Evolutionary conservation across 2,797 vertebrate species (phyloP).

Genomic region (Salmo trutta): DNA sequence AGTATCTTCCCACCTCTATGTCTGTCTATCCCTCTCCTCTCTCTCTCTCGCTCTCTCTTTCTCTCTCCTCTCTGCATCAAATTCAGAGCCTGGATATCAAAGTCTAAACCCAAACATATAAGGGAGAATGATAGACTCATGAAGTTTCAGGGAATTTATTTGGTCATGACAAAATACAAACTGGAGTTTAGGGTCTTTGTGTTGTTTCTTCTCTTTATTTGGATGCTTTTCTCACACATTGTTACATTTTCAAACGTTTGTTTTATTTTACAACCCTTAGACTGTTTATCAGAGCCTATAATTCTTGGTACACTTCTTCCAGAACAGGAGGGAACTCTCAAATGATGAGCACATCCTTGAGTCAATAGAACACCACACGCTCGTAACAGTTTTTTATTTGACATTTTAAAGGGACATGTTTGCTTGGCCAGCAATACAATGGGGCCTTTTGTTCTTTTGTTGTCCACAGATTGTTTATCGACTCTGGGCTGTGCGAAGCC

Average conservation of each 20-base stretch:
- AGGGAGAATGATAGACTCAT: not conserved
- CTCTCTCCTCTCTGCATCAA: not conserved
- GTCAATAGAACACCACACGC: conserved; percentile 63
- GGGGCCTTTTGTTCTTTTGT: conserved; percentile 71
- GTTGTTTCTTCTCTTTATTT: conserved; percentile 19
- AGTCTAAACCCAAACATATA: not conserved
- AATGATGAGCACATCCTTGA: conserved; percentile 68
- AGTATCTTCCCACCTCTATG: conserved; percentile 6
- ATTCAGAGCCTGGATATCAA: not conserved
- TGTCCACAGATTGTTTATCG: conserved; percentile 74
- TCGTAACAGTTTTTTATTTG: conserved; percentile 65
- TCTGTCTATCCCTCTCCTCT: not conserved
- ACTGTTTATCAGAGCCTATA: conserved; percentile 5
- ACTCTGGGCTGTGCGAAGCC: conserved; percentile 52
- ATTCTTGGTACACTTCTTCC: conserved; percentile 20
- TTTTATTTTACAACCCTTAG: conserved; percentile 30
- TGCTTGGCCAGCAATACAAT: conserved; percentile 59
- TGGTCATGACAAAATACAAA: not conserved
- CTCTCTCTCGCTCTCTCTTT: not conserved
- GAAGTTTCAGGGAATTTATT: not conserved
- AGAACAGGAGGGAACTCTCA: conserved; percentile 50
- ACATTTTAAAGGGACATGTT: conserved; percentile 70
- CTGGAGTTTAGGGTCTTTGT: not conserved
- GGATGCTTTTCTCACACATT: conserved; percentile 12
- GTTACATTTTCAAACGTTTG: conserved; percentile 16